phyloP scores from a whole-genome alignment of 2,888 invertebrate genomes.

The Periphyllus acericola region DNA sequence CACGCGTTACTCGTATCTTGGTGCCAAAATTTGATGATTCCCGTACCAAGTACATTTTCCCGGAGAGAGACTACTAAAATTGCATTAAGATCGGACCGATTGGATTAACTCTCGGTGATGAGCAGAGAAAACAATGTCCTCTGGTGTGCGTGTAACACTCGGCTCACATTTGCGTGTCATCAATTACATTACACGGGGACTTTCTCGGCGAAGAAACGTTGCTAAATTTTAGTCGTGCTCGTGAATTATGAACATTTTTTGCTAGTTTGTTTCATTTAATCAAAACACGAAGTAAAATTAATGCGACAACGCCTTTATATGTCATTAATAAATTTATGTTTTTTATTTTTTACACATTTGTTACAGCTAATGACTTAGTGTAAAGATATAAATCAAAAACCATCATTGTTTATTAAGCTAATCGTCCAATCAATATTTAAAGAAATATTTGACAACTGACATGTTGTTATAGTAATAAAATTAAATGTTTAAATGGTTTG shows the following conservation, averaged over 20 bases:
- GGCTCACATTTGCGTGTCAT: neutral
- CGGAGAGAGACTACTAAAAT: neutral
- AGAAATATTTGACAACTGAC: no score
- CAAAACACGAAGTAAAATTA: neutral
- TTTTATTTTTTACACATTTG: no score
- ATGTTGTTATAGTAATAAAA: no score
- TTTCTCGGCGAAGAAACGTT: neutral
- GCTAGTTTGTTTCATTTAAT: neutral
- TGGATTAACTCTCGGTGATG: neutral
- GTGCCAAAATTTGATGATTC: neutral
- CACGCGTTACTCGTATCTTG: neutral
- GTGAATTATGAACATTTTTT: neutral
- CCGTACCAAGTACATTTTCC: no score
- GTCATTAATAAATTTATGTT: no score
- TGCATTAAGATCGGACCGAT: neutral
- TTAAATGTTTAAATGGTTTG: no score
- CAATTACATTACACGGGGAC: neutral
- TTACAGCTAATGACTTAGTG: no score
- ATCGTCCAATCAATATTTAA: no score
- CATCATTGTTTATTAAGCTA: no score
- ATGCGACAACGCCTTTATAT: no score
- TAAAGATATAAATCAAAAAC: no score
- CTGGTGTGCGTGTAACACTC: neutral
- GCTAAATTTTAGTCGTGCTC: neutral
- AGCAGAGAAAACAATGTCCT: neutral